These are phyloP conservation scores for Neodiprion virginianus DNA, from an alignment of 1,140 invertebrate genomes.

Conservation along the genomic window DNA sequence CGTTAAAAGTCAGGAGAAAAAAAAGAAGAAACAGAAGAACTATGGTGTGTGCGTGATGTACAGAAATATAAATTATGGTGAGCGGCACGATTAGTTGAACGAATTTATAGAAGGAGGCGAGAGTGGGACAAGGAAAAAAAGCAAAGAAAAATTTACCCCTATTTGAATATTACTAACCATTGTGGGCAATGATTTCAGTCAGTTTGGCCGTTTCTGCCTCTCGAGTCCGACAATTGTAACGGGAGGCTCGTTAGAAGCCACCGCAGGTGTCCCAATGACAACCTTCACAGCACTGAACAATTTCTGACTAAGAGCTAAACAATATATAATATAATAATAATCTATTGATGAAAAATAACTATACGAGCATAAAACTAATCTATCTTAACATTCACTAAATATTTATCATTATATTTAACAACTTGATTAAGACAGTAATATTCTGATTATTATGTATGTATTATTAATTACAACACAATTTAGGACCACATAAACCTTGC, in stretches of 20 bases:
- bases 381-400: constrained; percentile 59
- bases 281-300: constrained; percentile 61
- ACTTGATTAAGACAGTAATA: constrained; percentile 51
- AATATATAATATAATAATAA: constrained; percentile 49
- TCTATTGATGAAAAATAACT: constrained; percentile 60
- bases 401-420: constrained; percentile 57
- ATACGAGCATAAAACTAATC: constrained; percentile 36
- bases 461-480: constrained; percentile 51
- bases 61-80: not conserved
- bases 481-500: constrained; percentile 63
- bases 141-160: not conserved
- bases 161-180: not conserved
- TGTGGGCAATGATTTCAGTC: constrained; percentile 10
- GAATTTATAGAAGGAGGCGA: constrained; percentile 5
- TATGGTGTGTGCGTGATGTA: not conserved
- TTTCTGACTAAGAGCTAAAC: constrained; percentile 56
- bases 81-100: not conserved
- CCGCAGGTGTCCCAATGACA: constrained; percentile 50
- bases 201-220: not conserved
- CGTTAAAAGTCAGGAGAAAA: not conserved
- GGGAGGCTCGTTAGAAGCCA: constrained; percentile 49
- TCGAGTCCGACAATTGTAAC: constrained; percentile 47
- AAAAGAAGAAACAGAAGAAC: not conserved
- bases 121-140: not conserved
- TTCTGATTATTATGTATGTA: constrained; percentile 45